Conservation (phyloP, 2,797 vertebrate genomes). For the Protosalanx chinensis region DNA sequence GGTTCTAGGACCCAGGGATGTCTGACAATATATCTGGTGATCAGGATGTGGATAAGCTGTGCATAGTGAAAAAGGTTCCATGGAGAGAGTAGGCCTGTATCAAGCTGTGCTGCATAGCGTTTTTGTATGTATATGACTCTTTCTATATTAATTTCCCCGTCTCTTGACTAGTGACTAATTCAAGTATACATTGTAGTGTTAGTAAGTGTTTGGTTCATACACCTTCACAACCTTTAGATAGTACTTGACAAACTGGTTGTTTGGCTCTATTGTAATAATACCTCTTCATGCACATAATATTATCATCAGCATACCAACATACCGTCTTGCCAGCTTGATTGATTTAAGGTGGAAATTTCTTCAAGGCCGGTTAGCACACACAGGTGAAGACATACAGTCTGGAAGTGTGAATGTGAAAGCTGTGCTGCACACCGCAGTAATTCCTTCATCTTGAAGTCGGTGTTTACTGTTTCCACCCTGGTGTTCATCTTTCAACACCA, state of each 20-base stretch:
- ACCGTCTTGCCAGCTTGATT: neutral
- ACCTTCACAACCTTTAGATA: too few relatives aligned
- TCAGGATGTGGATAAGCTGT: slow-evolving; percentile 30
- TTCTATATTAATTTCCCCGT: too few relatives aligned
- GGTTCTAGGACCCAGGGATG: slow-evolving; percentile 7
- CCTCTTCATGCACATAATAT: too few relatives aligned
- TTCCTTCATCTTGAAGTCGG: neutral
- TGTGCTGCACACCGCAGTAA: neutral
- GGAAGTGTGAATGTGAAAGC: slow-evolving; percentile 22
- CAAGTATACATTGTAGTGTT: too few relatives aligned
- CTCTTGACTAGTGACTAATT: too few relatives aligned
- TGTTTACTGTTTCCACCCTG: neutral
- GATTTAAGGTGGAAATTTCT: slow-evolving; percentile 8
- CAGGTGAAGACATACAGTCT: neutral
- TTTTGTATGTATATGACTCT: too few relatives aligned
- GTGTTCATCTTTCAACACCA: slow-evolving; percentile 43
- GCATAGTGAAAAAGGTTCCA: too few relatives aligned
- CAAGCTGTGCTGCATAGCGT: too few relatives aligned
- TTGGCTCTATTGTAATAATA: too few relatives aligned
- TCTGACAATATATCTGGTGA: slow-evolving; percentile 4
- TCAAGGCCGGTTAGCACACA: slow-evolving; percentile 9
- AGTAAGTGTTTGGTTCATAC: too few relatives aligned
- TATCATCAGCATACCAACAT: neutral
- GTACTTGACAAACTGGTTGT: too few relatives aligned
- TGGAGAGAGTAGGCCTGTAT: too few relatives aligned